Evolutionary conservation across 2,888 invertebrate genomes (phyloP).

Genomic region (Rhamnusium bicolor): DNA sequence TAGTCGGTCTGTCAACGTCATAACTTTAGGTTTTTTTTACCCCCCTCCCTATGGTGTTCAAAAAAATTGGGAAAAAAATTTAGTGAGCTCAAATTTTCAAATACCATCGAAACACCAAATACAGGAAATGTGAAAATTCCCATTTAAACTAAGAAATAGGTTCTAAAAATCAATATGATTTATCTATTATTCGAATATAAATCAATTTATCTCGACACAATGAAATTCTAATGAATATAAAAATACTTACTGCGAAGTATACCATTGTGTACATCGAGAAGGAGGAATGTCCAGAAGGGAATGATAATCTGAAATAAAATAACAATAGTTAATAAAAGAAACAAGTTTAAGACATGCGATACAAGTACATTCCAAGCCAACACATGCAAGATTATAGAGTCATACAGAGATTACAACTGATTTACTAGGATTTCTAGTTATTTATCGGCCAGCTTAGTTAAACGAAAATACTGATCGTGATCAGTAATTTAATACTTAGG

Average conservation of each 20-base stretch:
- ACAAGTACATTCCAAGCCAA: background rate
- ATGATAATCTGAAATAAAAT: conserved; percentile 78
- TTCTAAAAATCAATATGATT: too few relatives aligned
- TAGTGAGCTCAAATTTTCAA: too few relatives aligned
- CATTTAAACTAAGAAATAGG: too few relatives aligned
- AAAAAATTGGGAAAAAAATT: too few relatives aligned
- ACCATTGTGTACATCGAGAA: conserved; percentile 91
- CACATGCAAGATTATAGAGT: background rate
- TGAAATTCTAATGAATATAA: background rate
- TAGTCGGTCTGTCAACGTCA: too few relatives aligned
- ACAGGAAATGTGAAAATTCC: too few relatives aligned
- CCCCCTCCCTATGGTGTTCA: too few relatives aligned
- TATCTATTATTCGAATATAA: too few relatives aligned
- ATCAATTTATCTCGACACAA: too few relatives aligned
- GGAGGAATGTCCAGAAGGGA: conserved; percentile 94
- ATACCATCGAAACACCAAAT: too few relatives aligned
- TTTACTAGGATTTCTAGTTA: background rate
- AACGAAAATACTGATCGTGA: background rate
- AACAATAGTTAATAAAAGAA: conserved; percentile 44
- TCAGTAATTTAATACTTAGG: background rate
- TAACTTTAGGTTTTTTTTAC: too few relatives aligned
- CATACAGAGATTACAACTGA: background rate
- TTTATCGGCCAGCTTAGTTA: background rate
- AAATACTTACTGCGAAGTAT: conserved; percentile 85
- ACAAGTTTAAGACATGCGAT: background rate